These are phyloP conservation scores for Acanthoscelides obtectus DNA, from an alignment of 2,888 invertebrate genomes.

Conservation along the genomic window DNA sequence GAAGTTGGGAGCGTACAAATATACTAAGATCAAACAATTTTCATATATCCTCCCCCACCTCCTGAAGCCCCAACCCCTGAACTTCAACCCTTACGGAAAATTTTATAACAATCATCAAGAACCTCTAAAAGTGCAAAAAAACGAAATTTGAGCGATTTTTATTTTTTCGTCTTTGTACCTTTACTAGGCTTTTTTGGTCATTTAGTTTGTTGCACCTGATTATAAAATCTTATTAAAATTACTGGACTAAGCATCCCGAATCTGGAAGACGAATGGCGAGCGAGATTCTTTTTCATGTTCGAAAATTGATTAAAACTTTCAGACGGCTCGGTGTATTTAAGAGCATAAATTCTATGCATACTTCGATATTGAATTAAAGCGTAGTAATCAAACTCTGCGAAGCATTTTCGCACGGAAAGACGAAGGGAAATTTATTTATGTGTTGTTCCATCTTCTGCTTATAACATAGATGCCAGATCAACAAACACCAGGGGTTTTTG, in stretches of 20 bases:
- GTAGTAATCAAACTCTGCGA: constrained; percentile 39
- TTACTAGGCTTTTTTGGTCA: too few species aligned
- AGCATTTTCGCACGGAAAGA: constrained; percentile 29
- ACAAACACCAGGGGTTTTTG: not conserved
- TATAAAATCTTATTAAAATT: not conserved
- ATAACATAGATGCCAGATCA: constrained; percentile 11
- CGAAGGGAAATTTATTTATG: constrained; percentile 41
- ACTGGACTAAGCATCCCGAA: not conserved
- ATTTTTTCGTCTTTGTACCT: not conserved
- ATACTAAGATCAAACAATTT: too few species aligned
- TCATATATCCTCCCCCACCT: too few species aligned
- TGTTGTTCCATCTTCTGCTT: constrained; percentile 37
- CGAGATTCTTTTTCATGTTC: constrained; percentile 43
- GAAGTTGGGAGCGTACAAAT: too few species aligned
- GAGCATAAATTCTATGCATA: constrained; percentile 50
- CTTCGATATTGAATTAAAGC: constrained; percentile 50
- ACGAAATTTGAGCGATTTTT: not conserved
- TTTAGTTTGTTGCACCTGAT: too few species aligned
- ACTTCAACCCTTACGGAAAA: too few species aligned
- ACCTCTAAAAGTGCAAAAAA: not conserved
- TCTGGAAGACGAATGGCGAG: not conserved
- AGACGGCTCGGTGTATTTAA: constrained; percentile 46
- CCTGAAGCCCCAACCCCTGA: too few species aligned
- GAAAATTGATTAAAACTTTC: constrained; percentile 50
- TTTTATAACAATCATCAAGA: too few species aligned